phyloP scores from a whole-genome alignment of 2,113 vertebrate genomes.

The Marmota flaviventris region DNA sequence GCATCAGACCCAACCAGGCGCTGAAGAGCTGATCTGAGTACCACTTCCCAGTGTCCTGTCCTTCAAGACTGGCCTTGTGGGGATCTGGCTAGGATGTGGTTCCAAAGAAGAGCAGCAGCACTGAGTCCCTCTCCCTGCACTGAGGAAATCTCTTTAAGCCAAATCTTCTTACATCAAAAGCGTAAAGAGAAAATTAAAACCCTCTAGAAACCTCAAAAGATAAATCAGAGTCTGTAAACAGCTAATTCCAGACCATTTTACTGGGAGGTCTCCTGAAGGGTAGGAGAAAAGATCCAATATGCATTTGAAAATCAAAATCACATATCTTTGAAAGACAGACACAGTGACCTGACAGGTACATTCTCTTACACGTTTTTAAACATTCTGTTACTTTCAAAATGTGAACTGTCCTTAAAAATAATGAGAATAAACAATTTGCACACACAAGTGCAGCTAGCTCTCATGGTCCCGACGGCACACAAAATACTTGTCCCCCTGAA shows the following conservation, averaged over 20 bases:
- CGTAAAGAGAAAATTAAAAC: background rate
- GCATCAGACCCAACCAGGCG: background rate
- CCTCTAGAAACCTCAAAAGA: background rate
- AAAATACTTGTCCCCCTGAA: background rate
- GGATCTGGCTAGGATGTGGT: background rate
- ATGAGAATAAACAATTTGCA: background rate
- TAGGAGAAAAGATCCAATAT: background rate
- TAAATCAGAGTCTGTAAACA: background rate
- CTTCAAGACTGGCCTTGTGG: background rate
- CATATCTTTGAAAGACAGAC: background rate
- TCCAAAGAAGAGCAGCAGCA: background rate
- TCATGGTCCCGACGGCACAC: background rate
- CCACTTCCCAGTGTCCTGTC: background rate
- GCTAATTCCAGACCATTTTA: background rate
- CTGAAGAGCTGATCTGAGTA: too few relatives aligned
- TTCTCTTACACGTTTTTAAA: background rate
- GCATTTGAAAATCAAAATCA: background rate
- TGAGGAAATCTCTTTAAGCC: background rate
- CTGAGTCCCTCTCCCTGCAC: background rate
- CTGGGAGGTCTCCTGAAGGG: background rate
- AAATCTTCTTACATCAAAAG: constrained; percentile 3
- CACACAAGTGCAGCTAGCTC: too few relatives aligned
- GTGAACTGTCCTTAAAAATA: background rate
- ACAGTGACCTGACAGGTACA: background rate
- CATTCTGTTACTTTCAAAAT: background rate